phyloP scores from a whole-genome alignment of 2,797 vertebrate species.

The Nannoperca australis region DNA sequence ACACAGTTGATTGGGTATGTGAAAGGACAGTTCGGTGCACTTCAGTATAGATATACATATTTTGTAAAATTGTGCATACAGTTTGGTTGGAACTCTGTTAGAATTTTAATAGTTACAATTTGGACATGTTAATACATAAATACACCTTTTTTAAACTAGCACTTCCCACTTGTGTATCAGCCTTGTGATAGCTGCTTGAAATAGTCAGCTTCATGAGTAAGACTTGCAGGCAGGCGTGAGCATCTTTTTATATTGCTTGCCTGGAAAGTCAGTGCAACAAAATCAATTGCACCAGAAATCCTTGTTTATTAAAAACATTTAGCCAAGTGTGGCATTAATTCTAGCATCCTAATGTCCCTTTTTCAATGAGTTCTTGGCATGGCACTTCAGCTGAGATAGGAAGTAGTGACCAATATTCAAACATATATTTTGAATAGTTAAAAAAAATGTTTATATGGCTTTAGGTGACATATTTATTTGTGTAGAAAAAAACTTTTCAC shows the following conservation, averaged over 20 bases:
- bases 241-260: conserved; percentile 49
- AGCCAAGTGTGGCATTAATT: conserved; percentile 21
- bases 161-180: conserved; percentile 56
- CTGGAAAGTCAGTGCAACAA: conserved; percentile 40
- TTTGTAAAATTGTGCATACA: conserved; percentile 42
- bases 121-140: conserved; percentile 42
- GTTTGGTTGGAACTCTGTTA: conserved; percentile 33
- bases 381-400: not conserved
- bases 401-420: not conserved
- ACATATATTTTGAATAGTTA: not conserved
- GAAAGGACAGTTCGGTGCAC: conserved; percentile 26
- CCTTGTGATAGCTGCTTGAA: conserved; percentile 57
- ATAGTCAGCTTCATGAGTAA: conserved; percentile 63
- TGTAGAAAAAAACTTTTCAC: not conserved
- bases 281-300: conserved; percentile 47
- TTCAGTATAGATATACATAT: conserved; percentile 26
- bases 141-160: conserved; percentile 32
- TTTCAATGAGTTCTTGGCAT: not conserved
- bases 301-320: conserved; percentile 40
- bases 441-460: not conserved
- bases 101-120: conserved; percentile 29
- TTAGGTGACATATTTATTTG: conserved; percentile 24
- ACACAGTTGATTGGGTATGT: conserved; percentile 27
- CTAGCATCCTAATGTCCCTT: not conserved
- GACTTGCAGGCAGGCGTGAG: conserved; percentile 49